Conservation (phyloP, 2,113 vertebrate species). For the Corythoichthys haematopterus region DNA sequence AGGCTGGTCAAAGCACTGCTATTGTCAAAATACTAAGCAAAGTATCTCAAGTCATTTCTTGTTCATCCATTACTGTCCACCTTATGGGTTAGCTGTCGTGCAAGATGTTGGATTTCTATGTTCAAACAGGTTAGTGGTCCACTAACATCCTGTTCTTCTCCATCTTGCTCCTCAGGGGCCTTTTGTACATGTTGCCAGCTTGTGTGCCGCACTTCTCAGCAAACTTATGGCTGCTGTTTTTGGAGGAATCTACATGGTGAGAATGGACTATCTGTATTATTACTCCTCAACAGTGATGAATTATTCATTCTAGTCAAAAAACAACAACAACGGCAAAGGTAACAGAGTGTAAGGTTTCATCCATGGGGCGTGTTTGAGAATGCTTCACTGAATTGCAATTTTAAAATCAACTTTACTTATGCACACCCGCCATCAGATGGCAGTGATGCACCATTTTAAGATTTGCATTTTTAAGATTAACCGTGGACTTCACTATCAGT, state of each 20-base stretch:
- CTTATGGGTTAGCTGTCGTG: too few relatives aligned
- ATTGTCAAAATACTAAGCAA: not conserved
- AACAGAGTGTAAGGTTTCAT: too few relatives aligned
- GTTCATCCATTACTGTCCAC: not conserved
- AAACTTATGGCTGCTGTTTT: conserved; percentile 93
- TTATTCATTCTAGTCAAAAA: not conserved
- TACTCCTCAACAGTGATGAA: not conserved
- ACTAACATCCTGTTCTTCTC: conserved; percentile 15
- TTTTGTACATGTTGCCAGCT: conserved; percentile 90
- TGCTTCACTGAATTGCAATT: too few relatives aligned
- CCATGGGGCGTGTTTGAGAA: too few relatives aligned
- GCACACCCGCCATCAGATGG: too few relatives aligned
- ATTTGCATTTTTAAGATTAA: too few relatives aligned
- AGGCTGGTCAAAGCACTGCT: not conserved
- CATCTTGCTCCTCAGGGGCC: conserved; percentile 59
- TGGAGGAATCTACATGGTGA: conserved; percentile 89
- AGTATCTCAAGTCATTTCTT: not conserved
- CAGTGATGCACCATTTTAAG: too few relatives aligned
- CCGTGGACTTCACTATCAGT: too few relatives aligned
- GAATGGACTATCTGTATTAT: conserved; percentile 14
- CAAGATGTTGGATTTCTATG: not conserved
- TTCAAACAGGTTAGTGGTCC: not conserved
- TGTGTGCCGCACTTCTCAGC: conserved; percentile 89
- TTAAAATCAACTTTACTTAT: too few relatives aligned
- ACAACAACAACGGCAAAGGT: not conserved